phyloP scores from a whole-genome alignment of 2,113 vertebrate genomes.

The Rhegmatorhina hoffmannsi region DNA sequence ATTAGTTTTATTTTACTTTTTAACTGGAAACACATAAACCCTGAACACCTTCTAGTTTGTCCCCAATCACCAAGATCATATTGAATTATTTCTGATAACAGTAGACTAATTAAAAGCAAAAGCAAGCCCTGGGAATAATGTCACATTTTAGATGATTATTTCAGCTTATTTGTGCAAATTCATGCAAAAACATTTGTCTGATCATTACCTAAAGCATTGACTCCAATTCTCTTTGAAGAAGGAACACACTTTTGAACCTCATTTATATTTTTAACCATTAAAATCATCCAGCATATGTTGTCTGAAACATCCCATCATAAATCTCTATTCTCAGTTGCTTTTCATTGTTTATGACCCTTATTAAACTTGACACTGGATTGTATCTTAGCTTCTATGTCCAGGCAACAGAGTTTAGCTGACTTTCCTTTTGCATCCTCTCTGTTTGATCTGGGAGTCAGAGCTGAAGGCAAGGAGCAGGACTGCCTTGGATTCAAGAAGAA shows the following conservation, averaged over 20 bases:
- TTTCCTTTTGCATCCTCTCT: background rate
- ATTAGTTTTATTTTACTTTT: background rate
- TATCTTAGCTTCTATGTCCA: background rate
- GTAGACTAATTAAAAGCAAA: slow-evolving; percentile 3
- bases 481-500: background rate
- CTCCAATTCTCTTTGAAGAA: background rate
- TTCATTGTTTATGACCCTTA: background rate
- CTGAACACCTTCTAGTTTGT: background rate
- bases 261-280: background rate
- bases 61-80: background rate
- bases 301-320: background rate
- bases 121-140: background rate
- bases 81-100: background rate
- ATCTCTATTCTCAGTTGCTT: background rate
- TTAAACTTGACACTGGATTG: background rate
- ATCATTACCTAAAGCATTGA: background rate
- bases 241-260: background rate
- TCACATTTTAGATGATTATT: background rate
- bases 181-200: background rate
- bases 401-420: background rate
- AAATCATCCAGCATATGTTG: background rate
- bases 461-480: background rate
- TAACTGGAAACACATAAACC: background rate
- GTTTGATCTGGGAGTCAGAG: background rate
- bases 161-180: slow-evolving; percentile 1